Conservation (phyloP, 2,888 invertebrate genomes). For the Cheiracanthium punctorium region DNA sequence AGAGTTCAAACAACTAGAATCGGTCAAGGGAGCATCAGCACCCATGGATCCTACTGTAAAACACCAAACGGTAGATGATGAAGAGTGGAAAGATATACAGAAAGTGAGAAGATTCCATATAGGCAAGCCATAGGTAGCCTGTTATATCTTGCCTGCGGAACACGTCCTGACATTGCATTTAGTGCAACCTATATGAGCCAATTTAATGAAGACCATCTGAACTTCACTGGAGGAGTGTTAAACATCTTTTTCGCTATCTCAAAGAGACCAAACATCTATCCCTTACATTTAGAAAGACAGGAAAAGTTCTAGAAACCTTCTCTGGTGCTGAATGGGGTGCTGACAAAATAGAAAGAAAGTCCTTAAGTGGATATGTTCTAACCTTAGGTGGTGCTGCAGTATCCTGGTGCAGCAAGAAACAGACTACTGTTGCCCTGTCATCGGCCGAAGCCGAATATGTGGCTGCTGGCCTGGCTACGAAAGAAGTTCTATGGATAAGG, state of each 20-base stretch:
- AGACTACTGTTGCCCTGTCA: slow-evolving; percentile 67
- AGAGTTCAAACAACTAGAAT: background rate
- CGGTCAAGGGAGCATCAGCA: background rate
- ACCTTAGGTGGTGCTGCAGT: too few relatives aligned
- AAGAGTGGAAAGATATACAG: background rate
- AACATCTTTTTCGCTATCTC: too few relatives aligned
- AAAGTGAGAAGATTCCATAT: background rate
- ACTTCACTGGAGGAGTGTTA: background rate
- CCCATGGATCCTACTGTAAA: background rate
- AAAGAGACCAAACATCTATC: background rate
- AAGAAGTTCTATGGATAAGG: too few relatives aligned
- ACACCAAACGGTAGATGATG: background rate
- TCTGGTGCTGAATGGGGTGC: slow-evolving; percentile 26
- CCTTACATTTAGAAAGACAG: background rate
- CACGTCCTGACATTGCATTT: background rate
- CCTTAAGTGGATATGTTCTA: too few relatives aligned
- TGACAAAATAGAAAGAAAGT: too few relatives aligned
- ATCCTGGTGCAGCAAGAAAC: slow-evolving; percentile 52
- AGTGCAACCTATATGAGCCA: too few relatives aligned
- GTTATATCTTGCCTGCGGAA: background rate
- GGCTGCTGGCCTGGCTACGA: too few relatives aligned
- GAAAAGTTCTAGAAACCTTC: background rate
- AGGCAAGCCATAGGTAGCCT: too few relatives aligned
- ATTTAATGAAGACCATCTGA: too few relatives aligned
- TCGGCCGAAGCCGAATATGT: slow-evolving; percentile 70